phyloP scores from a whole-genome alignment of 2,888 invertebrate genomes.

The Frankliniella intonsa region DNA sequence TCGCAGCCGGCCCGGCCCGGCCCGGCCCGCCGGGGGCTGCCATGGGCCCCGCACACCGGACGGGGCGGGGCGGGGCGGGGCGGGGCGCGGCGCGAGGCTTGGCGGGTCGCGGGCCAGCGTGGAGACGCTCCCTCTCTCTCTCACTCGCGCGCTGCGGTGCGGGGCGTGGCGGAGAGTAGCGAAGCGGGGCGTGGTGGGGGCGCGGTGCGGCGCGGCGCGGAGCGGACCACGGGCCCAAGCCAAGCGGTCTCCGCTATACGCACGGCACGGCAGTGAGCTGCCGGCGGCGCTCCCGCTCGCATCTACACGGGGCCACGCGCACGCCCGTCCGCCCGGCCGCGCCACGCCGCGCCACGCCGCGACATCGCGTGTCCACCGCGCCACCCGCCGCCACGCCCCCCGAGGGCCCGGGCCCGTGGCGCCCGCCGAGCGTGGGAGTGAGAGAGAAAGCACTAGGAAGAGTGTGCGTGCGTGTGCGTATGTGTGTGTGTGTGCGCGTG shows the following conservation, averaged over 20 bases:
- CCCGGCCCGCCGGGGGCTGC: not conserved
- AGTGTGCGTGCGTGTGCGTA: not conserved
- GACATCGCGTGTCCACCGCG: not conserved
- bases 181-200: not conserved
- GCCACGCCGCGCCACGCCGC: not conserved
- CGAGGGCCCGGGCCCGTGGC: not conserved
- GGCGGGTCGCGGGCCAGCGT: no score
- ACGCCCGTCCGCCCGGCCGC: not conserved
- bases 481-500: not conserved
- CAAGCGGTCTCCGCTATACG: not conserved
- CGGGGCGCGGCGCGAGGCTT: not conserved
- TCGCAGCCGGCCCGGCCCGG: not conserved
- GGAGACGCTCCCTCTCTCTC: no score
- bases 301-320: not conserved
- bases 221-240: not conserved
- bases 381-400: not conserved
- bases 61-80: not conserved
- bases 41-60: not conserved
- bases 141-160: not conserved
- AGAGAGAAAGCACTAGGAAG: not conserved
- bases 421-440: not conserved
- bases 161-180: not conserved
- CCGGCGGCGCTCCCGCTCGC: conserved; percentile 10
- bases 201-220: not conserved
- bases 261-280: not conserved